These are phyloP conservation scores for Hanleya hanleyi DNA, from an alignment of 2,888 invertebrate genomes.

Conservation along the genomic window DNA sequence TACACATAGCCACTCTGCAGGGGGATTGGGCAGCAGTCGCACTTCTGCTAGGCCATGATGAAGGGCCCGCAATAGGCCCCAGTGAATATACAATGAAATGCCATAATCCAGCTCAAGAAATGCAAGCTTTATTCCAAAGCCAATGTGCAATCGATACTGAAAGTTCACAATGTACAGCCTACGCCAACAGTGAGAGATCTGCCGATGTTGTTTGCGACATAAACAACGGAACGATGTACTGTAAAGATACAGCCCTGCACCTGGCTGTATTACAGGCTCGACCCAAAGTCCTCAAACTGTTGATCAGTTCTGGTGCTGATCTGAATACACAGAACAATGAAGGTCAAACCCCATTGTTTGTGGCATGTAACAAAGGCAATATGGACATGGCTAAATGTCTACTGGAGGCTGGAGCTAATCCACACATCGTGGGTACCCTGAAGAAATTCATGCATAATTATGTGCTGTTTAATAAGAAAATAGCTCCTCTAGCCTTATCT, in stretches of 20 bases:
- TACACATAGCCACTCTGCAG: no score
- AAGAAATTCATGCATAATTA: slow-evolving; percentile 7
- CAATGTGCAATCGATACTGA: no score
- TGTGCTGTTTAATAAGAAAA: slow-evolving; percentile 5
- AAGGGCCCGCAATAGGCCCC: no score
- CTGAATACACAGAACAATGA: slow-evolving; percentile 50
- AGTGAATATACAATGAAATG: no score
- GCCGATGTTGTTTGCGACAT: no score
- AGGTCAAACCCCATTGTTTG: slow-evolving; percentile 46
- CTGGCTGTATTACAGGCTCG: slow-evolving; percentile 45
- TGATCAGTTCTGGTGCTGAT: slow-evolving; percentile 49
- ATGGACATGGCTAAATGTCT: slow-evolving; percentile 40
- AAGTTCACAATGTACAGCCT: no score
- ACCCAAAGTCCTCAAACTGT: slow-evolving; percentile 38
- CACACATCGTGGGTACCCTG: slow-evolving; percentile 34
- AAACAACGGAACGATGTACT: slow-evolving; percentile 10
- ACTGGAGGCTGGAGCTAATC: slow-evolving; percentile 49
- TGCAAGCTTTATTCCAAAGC: no score
- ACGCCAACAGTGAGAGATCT: no score
- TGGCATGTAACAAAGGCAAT: slow-evolving; percentile 41
- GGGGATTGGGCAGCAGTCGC: no score
- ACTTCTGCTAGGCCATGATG: no score
- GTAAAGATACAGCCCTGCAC: slow-evolving; percentile 37
- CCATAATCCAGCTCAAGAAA: no score
- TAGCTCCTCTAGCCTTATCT: slow-evolving; percentile 55